Base-by-base conservation (phyloP, 2,797 vertebrate genomes). In the Gambelia wislizenii region DNA sequence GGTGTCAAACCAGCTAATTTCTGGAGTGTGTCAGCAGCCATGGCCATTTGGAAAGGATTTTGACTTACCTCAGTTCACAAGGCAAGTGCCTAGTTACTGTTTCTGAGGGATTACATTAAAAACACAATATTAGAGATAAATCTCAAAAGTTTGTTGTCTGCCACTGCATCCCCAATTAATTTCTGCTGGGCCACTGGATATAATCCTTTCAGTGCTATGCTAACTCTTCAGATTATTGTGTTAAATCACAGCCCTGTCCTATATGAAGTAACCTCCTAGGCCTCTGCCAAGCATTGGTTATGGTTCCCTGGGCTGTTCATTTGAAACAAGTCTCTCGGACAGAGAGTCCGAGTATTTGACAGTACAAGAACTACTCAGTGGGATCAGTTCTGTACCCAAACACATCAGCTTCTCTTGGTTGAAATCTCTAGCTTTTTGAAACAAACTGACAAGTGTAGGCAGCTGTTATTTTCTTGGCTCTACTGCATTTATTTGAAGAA, bases 311-410 rank as follows among this genome's bases (percentile, higher is more conserved):
- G 20, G 30, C 18, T 30, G 12, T 64, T 74, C 16, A 12, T 52
- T 70, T 67, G 8, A 42, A 83, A 42, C 6, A 2, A 61, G 6
- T 14, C 16, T 7, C 14, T 42, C 74, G 44, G 39, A 79, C 42
- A 84, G 22, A 79, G 7, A 80, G 36, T 10, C 52, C n/a, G n/a
- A n/a, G n/a, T 70, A 54, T 74, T 59, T 59, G 47, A 70, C 52
- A 25, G 36, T 22, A 56, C 27, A 52, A 87, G 64, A 27, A 52
- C 39, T 83, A 13, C 1, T 69, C 39, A 36, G 4, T 13, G 83
- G n/a, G 3, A 49, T 83, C 0, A 0, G 70, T 75, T 52, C 6
- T 0, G 12, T 39, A 33, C 5, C 30, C 44, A 27, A 33, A 20
- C 6, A 30, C 4, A 13, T 6, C 30, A 18, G n/a, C 2, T 30